phyloP scores from a whole-genome alignment of 35 echinoderm and acorn worm genomes.

The Anneissia japonica region DNA sequence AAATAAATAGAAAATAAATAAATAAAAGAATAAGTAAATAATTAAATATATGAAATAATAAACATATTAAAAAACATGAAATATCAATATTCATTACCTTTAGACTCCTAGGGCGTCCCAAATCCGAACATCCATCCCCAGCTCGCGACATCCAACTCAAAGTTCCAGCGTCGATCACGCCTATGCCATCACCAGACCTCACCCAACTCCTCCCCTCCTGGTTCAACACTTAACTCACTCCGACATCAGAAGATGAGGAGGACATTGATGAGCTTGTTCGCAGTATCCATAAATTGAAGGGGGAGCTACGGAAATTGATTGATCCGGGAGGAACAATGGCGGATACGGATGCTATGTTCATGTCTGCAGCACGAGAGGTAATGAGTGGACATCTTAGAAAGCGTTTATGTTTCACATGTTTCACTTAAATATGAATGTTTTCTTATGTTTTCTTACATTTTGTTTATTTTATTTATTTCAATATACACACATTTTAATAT shows the following conservation, averaged over 20 bases:
- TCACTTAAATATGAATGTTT: too few relatives aligned
- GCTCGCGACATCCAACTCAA: neutral
- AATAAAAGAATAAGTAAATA: too few relatives aligned
- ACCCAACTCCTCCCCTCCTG: constrained; percentile 44
- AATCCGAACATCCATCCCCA: neutral
- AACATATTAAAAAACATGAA: too few relatives aligned
- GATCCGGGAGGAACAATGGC: constrained; percentile 48
- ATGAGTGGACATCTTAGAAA: too few relatives aligned
- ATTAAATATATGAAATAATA: too few relatives aligned
- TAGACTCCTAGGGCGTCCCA: neutral
- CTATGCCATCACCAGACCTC: constrained; percentile 14
- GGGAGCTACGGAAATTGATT: constrained; percentile 36
- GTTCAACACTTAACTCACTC: constrained; percentile 54
- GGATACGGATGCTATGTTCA: constrained; percentile 83
- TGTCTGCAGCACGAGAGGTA: constrained; percentile 90
- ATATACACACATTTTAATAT: too few relatives aligned
- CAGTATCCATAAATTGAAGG: constrained; percentile 65
- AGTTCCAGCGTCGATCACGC: constrained; percentile 21
- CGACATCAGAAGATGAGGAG: constrained; percentile 61
- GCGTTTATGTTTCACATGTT: too few relatives aligned
- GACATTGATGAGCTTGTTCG: constrained; percentile 70
- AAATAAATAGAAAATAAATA: too few relatives aligned
- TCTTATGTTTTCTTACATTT: too few relatives aligned
- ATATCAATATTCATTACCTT: neutral
- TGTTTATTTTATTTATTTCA: too few relatives aligned